A percentile compares a stretch with the other conserved stretches of the same genome.
Evolutionary conservation across 2,888 invertebrate species (phyloP).

Genomic region (Drosophila hamatofila): DNA sequence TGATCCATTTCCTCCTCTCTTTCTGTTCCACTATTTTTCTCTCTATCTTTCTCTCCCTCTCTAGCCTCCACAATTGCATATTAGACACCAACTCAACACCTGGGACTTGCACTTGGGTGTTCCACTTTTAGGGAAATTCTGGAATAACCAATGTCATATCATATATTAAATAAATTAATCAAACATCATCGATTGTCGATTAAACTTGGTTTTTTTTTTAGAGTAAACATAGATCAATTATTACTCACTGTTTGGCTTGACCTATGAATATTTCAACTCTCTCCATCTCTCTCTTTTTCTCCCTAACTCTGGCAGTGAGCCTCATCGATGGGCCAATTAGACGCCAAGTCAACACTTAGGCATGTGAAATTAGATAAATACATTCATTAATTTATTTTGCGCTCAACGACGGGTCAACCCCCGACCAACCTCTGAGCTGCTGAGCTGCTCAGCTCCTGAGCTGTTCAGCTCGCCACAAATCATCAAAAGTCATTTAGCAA

Average conservation of each 20-base stretch:
- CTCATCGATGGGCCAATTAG: constrained; percentile 68
- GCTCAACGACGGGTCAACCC: constrained; percentile 52
- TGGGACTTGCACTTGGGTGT: no score
- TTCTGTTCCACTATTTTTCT: no score
- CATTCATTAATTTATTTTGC: constrained; percentile 80
- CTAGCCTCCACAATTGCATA: no score
- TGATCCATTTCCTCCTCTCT: no score
- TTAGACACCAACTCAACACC: no score
- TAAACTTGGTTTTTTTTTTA: neutral
- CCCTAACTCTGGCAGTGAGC: constrained; percentile 1
- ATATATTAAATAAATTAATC: neutral
- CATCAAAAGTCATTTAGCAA: constrained; percentile 83
- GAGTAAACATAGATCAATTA: neutral
- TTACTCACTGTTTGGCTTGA: neutral
- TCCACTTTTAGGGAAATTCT: neutral
- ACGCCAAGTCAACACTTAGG: constrained; percentile 71
- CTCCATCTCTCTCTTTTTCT: no score
- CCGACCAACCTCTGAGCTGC: constrained; percentile 37
- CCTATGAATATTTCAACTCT: neutral
- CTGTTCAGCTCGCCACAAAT: constrained; percentile 70
- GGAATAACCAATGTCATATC: neutral
- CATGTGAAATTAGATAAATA: constrained; percentile 77
- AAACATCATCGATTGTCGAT: neutral
- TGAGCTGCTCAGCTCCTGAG: constrained; percentile 8
- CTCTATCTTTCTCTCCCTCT: no score